A percentile compares a stretch with the other conserved stretches of the same genome.
These are phyloP conservation scores for Bombylius major DNA, from an alignment of 2,888 invertebrate species.

Conservation along the genomic window DNA sequence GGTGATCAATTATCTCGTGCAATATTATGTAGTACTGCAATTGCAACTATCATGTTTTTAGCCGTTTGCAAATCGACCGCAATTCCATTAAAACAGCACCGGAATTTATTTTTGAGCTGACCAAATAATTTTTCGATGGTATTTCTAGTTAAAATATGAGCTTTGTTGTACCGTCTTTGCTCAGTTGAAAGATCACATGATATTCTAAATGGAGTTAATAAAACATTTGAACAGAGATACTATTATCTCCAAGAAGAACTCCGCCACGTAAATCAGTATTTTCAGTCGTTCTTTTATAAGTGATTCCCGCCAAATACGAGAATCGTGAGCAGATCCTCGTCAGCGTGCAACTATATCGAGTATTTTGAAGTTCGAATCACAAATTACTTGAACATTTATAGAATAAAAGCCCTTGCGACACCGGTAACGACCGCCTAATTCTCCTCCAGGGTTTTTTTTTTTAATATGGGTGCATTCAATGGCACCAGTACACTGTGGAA, in stretches of 20 bases:
- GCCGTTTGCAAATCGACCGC: not conserved
- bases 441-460: no score
- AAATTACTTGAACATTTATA: no score
- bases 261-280: not conserved
- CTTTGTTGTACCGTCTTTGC: not conserved
- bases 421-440: no score
- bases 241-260: not conserved
- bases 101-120: conserved; percentile 1
- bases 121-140: not conserved
- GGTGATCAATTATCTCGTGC: not conserved
- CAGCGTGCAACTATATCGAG: not conserved
- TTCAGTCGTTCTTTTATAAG: not conserved
- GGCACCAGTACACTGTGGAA: not conserved
- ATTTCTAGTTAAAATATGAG: conserved; percentile 1
- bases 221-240: not conserved
- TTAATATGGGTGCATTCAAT: no score
- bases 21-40: not conserved
- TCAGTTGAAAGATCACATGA: not conserved
- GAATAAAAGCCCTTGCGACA: no score
- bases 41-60: not conserved
- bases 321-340: not conserved
- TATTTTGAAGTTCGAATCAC: no score
- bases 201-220: not conserved
- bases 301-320: not conserved
- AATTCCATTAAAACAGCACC: not conserved